phyloP scores from a whole-genome alignment of 2,888 invertebrate species.

The Eutolmus rufibarbis region DNA sequence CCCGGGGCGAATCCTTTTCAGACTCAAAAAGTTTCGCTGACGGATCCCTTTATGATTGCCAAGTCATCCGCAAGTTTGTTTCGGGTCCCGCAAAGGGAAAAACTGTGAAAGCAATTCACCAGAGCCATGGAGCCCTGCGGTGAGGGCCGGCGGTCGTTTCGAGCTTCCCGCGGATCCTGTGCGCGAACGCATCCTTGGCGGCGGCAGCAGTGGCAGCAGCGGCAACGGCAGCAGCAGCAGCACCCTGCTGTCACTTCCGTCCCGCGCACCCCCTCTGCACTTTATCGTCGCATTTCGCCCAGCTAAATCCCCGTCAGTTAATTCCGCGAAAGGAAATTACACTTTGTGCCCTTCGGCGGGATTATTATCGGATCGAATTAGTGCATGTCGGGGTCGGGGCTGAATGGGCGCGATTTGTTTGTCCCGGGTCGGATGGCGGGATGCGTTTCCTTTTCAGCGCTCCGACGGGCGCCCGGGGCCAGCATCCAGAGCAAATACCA shows the following conservation, averaged over 20 bases:
- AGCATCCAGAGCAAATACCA: not conserved
- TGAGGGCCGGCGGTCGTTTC: not conserved
- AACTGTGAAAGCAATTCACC: slow-evolving; percentile 43
- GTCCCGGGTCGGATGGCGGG: not conserved
- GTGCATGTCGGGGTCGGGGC: slow-evolving; percentile 50
- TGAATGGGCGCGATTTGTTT: slow-evolving; percentile 18
- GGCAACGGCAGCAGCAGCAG: not conserved
- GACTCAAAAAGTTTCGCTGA: slow-evolving; percentile 25
- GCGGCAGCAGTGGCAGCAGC: not conserved
- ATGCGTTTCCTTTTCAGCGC: slow-evolving; percentile 26
- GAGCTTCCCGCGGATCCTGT: not conserved
- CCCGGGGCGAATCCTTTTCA: slow-evolving; percentile 25
- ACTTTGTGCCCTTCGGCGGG: slow-evolving; percentile 61
- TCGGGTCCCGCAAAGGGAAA: slow-evolving; percentile 28
- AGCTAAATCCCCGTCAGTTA: slow-evolving; percentile 55
- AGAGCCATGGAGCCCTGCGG: slow-evolving; percentile 15
- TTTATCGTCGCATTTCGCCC: slow-evolving; percentile 8
- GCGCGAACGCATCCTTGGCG: not conserved
- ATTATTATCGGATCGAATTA: slow-evolving; percentile 62
- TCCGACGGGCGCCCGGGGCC: not conserved
- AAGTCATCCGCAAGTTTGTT: slow-evolving; percentile 41
- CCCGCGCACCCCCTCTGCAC: not conserved
- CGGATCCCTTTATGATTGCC: slow-evolving; percentile 35
- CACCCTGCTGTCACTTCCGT: not conserved
- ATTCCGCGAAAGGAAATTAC: slow-evolving; percentile 63